Conservation (phyloP, 2,113 vertebrate species). For the Tricholaema leucomelas region DNA sequence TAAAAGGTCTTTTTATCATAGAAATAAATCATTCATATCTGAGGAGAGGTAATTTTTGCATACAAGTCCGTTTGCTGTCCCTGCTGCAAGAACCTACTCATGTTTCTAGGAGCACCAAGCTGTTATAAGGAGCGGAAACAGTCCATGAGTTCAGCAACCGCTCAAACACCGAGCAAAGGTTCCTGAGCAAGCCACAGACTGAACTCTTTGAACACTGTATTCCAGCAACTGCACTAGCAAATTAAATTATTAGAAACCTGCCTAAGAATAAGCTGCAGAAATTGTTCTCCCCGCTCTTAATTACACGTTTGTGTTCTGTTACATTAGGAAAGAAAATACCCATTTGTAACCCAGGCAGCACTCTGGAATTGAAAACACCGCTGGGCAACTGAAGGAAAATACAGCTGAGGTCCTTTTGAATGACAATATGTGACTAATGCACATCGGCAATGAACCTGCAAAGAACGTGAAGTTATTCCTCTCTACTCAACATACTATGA, state of each 20-base stretch:
- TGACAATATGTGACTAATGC: not conserved
- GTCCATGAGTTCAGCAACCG: not conserved
- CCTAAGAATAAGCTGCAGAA: not conserved
- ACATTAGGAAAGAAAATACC: not conserved
- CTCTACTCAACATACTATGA: rapidly evolving
- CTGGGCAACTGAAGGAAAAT: not conserved
- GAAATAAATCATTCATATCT: not conserved
- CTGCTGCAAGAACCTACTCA: not conserved
- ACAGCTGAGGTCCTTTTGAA: not conserved
- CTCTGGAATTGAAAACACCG: not conserved
- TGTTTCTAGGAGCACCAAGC: not conserved
- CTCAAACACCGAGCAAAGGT: not conserved
- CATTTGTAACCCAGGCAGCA: not conserved
- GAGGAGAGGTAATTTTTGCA: not conserved
- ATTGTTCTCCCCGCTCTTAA: not conserved
- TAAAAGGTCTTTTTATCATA: not conserved
- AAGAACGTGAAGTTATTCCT: not conserved
- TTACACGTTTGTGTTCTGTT: not conserved
- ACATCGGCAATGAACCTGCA: not conserved
- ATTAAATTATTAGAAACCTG: not conserved
- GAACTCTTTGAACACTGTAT: not conserved
- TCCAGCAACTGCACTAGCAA: not conserved
- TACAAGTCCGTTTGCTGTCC: not conserved
- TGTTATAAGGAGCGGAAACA: not conserved
- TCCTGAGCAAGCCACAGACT: not conserved